Conservation (phyloP, 1,140 invertebrate genomes). For the Piezodorus guildinii region DNA sequence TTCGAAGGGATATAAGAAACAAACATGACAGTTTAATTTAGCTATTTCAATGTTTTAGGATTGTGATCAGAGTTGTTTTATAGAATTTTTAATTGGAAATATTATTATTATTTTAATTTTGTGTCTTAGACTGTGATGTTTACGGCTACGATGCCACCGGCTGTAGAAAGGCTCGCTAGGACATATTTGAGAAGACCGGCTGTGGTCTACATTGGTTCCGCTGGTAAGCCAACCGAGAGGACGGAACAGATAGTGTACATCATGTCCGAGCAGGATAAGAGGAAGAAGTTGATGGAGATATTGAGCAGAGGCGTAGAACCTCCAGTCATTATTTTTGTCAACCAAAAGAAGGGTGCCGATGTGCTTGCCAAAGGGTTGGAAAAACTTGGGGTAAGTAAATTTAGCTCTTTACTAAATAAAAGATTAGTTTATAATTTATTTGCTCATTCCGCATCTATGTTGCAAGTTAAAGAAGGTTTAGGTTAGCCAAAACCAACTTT, state of each 20-base stretch:
- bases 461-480: no score
- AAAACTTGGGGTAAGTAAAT: slow-evolving; percentile 68
- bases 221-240: slow-evolving; percentile 94
- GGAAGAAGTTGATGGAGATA: slow-evolving; percentile 78
- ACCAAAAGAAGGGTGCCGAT: slow-evolving; percentile 99
- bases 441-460: no score
- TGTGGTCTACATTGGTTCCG: slow-evolving; percentile 96
- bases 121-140: slow-evolving; percentile 94
- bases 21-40: no score
- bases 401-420: background rate
- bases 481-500: no score
- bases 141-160: slow-evolving; percentile 98
- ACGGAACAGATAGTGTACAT: slow-evolving; percentile 97
- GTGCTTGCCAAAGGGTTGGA: slow-evolving; percentile 92
- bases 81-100: no score
- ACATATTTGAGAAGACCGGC: slow-evolving; percentile 91
- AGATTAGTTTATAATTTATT: no score
- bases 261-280: slow-evolving; percentile 87
- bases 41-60: no score
- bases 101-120: slow-evolving; percentile 5
- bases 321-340: slow-evolving; percentile 98
- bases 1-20: no score
- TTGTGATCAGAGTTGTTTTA: no score
- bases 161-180: slow-evolving; percentile 89
- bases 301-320: slow-evolving; percentile 79